Base-by-base conservation (phyloP, 2,888 invertebrate species). In the Halocaridina rubra region DNA sequence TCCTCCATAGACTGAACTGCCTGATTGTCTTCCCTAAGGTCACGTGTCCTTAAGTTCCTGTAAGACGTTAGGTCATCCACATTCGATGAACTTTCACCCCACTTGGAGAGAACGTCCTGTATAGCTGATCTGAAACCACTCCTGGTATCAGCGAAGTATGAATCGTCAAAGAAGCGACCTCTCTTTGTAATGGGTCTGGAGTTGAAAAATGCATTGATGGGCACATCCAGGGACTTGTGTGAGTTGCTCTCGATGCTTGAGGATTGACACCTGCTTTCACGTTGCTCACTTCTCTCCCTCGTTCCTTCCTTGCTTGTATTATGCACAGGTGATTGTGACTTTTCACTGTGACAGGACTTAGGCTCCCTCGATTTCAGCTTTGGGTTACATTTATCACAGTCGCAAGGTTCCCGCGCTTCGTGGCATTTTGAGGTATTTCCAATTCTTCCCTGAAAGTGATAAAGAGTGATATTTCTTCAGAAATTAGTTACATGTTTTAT, bases 141-240 rank as follows among this genome's bases (percentile, higher is more conserved):
- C 59, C 82, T 77, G 8, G 74, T 84, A 19, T 67, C 61, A 24
- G 77, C 77, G 78, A 88, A 88, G 76, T 80, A 86, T 32, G 86
- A 84, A 24, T 88, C 88, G 32, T 84, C 78, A 75, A 85, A 88
- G 78, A 88, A 88, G 16, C 67, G 76, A 4, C 86, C 86, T 77
- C 79, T 29, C 7, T 33, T 79, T 7, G 27, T 53, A 53, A 84
- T 79, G 3, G 84, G 84, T 4, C 27, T n/a, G 8, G 32, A 33
- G 27, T 67, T 67, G 7, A 81, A 22, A 1, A 64, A 10, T n/a
- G 46, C 22, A 0, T 46, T 30, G n/a, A 27, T 64, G 8, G 33
- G 8, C 0, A 57, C 64, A 22, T 46, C 24, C 33, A 72, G 16
- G 67, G 0, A 3, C 67, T 2, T 67, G 5, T 59, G 61, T 8